Evolutionary conservation across 30 jellyfish, hydroid and myxozoan species (phyloP).

Genomic region (Phacellophora camtschatica): DNA sequence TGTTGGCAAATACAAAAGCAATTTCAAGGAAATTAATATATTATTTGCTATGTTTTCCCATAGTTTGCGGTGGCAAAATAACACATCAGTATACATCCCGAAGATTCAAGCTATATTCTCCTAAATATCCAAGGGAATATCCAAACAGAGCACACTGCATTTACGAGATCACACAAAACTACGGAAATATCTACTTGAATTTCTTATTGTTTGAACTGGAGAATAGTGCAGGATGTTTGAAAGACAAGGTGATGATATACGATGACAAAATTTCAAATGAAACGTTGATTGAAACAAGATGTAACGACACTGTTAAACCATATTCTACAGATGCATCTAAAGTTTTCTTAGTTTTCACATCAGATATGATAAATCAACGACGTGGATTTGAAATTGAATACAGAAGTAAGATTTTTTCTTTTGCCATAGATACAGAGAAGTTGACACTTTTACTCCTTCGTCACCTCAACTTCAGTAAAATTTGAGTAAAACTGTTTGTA

Average conservation of each 20-base stretch:
- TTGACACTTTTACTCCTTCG: no score
- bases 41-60: no score
- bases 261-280: constrained; percentile 2
- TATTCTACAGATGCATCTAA: not conserved
- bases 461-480: not conserved
- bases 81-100: not conserved
- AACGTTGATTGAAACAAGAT: constrained; percentile 1
- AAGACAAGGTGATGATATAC: constrained; percentile 14
- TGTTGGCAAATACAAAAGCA: no score
- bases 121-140: not conserved
- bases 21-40: no score
- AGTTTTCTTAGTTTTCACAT: not conserved
- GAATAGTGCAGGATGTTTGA: not conserved
- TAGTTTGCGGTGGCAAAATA: not conserved
- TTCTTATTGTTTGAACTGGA: not conserved
- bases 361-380: not conserved
- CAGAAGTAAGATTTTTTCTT: not conserved
- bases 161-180: not conserved
- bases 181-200: not conserved
- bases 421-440: no score
- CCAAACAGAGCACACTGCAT: not conserved
- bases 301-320: not conserved
- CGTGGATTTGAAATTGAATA: not conserved
- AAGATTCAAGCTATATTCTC: not conserved
- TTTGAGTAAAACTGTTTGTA: not conserved